Conservation (phyloP, 2,113 vertebrate genomes). For the Blennius ocellaris region DNA sequence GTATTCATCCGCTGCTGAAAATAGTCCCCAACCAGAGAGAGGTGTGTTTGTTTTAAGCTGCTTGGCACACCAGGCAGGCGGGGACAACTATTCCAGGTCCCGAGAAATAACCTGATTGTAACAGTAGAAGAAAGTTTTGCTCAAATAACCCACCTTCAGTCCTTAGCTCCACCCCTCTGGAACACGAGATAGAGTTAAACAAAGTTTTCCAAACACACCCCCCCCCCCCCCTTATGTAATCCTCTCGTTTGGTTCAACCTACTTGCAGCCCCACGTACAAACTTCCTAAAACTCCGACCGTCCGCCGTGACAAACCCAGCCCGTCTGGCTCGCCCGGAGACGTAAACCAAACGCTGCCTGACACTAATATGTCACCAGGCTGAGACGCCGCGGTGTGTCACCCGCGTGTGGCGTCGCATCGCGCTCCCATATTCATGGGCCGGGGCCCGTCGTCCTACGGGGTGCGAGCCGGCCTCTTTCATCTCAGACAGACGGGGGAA, state of each 20-base stretch:
- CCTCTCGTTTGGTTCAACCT: conserved; percentile 49
- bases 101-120: no score
- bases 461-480: conserved; percentile 46
- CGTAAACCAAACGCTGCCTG: conserved; percentile 44
- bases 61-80: no score
- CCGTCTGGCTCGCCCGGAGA: conserved; percentile 21
- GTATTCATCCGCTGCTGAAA: no score
- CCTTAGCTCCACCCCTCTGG: no score
- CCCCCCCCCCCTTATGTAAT: conserved; percentile 18
- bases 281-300: background rate
- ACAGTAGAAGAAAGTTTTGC: no score
- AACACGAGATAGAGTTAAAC: no score
- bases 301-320: conserved; percentile 21
- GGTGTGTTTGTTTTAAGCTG: no score
- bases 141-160: no score
- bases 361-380: conserved; percentile 59
- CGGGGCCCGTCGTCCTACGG: conserved; percentile 19
- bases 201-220: no score
- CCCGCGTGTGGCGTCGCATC: conserved; percentile 22
- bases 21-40: no score
- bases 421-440: background rate
- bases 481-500: conserved; percentile 66
- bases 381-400: background rate
- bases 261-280: conserved; percentile 37
- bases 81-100: no score